Evolutionary conservation across 1,140 invertebrate species (phyloP).

Genomic region (Goniozus legneri): DNA sequence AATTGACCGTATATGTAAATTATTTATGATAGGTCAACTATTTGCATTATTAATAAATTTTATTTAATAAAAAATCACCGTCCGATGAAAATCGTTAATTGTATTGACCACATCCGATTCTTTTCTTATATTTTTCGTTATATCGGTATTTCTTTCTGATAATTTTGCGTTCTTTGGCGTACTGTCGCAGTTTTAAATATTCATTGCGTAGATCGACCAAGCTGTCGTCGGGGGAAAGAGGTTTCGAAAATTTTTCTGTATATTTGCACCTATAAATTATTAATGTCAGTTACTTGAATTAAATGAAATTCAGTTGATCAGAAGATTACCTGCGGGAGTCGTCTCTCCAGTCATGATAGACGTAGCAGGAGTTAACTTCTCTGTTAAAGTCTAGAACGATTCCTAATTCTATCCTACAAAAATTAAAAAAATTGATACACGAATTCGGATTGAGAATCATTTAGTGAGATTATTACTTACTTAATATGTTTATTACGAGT

Average conservation of each 20-base stretch:
- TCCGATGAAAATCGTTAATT: no score
- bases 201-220: background rate
- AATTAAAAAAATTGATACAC: background rate
- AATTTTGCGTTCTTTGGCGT: constrained; percentile 7
- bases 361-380: constrained; percentile 12
- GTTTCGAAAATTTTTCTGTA: no score
- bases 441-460: no score
- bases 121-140: no score
- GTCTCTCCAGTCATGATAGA: constrained; percentile 12
- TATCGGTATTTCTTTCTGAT: constrained; percentile 14
- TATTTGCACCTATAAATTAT: constrained; percentile 10
- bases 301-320: background rate
- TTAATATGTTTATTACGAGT: constrained; percentile 12
- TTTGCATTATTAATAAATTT: no score
- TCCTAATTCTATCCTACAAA: constrained; percentile 27
- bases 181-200: constrained; percentile 1
- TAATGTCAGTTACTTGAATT: background rate
- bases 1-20: no score
- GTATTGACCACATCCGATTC: no score
- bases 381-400: constrained; percentile 22
- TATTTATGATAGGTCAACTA: no score
- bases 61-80: no score
- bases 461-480: constrained; percentile 16
- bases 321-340: constrained; percentile 8
- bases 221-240: no score